A percentile compares a stretch with the other conserved stretches of the same genome.
Evolutionary conservation across 1,140 invertebrate genomes (phyloP).

Genomic region (Phenacoccus solenopsis): DNA sequence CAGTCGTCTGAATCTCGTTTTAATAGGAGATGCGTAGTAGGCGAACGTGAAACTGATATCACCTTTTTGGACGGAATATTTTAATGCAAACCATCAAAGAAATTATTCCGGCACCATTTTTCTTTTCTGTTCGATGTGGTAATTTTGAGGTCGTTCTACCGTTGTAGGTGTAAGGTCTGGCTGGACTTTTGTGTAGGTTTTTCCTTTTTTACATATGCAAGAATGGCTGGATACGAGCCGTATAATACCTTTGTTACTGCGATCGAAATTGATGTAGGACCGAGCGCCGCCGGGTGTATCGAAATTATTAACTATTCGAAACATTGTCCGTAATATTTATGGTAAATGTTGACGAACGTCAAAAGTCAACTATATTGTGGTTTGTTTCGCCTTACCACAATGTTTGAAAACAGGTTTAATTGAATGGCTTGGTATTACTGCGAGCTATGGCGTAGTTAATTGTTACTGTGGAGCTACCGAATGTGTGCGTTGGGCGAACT

Average conservation of each 20-base stretch:
- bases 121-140: neutral
- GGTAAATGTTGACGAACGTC: too few species aligned
- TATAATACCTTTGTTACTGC: neutral
- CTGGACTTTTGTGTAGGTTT: neutral
- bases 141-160: neutral
- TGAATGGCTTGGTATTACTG: too few species aligned
- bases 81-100: neutral
- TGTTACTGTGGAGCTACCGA: too few species aligned
- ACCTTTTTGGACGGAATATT: neutral
- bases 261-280: neutral
- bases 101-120: neutral
- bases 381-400: too few species aligned
- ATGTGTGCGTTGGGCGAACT: too few species aligned
- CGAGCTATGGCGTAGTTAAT: too few species aligned
- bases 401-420: too few species aligned
- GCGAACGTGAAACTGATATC: neutral
- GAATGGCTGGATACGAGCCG: too few species aligned
- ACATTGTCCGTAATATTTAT: neutral
- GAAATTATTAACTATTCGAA: neutral
- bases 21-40: neutral
- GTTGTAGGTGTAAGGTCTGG: constrained; percentile 1
- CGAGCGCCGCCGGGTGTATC: neutral
- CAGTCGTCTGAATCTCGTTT: neutral
- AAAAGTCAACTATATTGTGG: too few species aligned
- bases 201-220: neutral